phyloP scores from a whole-genome alignment of 1,140 invertebrate genomes.

The Caenorhabditis remanei region DNA sequence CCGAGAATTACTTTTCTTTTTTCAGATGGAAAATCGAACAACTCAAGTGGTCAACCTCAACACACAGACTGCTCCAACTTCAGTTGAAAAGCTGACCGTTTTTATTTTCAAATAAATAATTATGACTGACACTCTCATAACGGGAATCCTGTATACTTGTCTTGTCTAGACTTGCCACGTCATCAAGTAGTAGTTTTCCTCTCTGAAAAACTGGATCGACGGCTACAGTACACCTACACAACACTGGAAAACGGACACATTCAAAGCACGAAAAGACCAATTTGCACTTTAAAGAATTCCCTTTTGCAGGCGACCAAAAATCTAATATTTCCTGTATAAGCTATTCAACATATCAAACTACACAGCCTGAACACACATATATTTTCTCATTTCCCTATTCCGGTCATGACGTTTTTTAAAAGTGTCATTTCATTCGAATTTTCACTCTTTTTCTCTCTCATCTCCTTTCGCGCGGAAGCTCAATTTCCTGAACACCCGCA shows the following conservation, averaged over 20 bases:
- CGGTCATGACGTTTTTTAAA: conserved; percentile 49
- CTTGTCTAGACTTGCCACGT: no score
- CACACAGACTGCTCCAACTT: conserved; percentile 22
- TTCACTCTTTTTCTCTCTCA: not conserved
- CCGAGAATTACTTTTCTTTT: not conserved
- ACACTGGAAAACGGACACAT: not conserved
- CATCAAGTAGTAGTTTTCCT: not conserved
- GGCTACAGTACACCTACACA: not conserved
- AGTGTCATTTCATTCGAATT: conserved; percentile 18
- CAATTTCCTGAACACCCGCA: conserved; percentile 16
- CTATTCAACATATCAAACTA: conserved; percentile 35
- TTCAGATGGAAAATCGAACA: not conserved
- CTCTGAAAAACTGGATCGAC: not conserved
- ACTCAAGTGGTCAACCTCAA: not conserved
- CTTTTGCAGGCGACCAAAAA: not conserved
- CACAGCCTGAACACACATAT: conserved; percentile 10
- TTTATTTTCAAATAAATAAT: not conserved
- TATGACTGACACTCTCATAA: not conserved
- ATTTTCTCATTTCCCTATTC: not conserved
- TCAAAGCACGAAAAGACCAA: no score
- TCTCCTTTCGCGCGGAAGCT: not conserved
- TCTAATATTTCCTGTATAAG: not conserved
- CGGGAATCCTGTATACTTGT: not conserved
- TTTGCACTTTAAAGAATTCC: not conserved
- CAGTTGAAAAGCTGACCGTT: not conserved